phyloP scores from a whole-genome alignment of 2,113 vertebrate genomes.

The Hemibagrus wyckioides region DNA sequence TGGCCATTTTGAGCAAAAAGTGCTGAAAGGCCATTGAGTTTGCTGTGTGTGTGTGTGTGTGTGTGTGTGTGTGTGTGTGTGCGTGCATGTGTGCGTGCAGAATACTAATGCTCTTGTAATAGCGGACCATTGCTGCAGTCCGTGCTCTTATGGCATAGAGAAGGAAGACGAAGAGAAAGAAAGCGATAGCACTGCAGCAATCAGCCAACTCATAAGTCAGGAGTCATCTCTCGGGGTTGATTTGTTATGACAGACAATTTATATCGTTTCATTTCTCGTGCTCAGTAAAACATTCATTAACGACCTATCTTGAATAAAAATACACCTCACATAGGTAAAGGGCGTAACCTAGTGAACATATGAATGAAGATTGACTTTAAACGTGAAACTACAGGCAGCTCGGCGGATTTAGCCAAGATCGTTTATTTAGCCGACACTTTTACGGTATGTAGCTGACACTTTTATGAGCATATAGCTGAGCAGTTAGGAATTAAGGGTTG shows the following conservation, averaged over 20 bases:
- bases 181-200: not conserved
- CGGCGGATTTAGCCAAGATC: not conserved
- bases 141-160: not conserved
- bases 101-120: constrained; percentile 44
- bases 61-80: constrained; percentile 26
- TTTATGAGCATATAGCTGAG: constrained; percentile 1
- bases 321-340: not conserved
- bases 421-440: not conserved
- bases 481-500: not conserved
- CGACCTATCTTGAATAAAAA: not conserved
- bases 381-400: not conserved
- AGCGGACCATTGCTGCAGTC: constrained; percentile 45
- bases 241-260: not conserved
- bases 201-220: not conserved
- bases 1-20: constrained; percentile 19
- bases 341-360: not conserved
- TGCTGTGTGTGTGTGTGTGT: not conserved
- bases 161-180: constrained; percentile 10
- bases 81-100: constrained; percentile 31
- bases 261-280: not conserved
- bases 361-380: not conserved
- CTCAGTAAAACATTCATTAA: not conserved
- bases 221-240: not conserved
- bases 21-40: constrained; percentile 27
- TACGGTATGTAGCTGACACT: not conserved